phyloP scores from a whole-genome alignment of 2,113 vertebrate species.

The Burhinus oedicnemus region DNA sequence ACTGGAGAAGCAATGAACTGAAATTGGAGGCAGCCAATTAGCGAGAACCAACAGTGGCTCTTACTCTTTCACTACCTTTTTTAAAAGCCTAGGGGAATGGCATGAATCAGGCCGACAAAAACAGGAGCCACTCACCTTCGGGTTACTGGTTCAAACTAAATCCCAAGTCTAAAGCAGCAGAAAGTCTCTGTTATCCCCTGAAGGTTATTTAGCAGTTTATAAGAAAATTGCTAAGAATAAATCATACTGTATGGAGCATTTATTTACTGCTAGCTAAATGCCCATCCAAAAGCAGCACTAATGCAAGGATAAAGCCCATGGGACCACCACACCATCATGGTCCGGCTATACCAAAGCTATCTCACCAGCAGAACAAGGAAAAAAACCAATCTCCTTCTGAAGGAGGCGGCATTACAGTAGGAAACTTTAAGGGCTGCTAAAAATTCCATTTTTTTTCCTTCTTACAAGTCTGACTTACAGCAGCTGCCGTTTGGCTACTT shows the following conservation, averaged over 20 bases:
- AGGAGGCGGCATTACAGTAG: not conserved
- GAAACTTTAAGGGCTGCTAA: not conserved
- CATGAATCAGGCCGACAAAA: not conserved
- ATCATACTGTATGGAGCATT: not conserved
- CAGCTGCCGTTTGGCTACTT: not conserved
- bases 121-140: not conserved
- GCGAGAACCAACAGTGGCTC: not conserved
- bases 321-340: not conserved
- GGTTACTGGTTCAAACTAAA: not conserved
- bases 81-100: not conserved
- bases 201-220: not conserved
- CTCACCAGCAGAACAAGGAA: not conserved
- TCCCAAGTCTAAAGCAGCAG: not conserved
- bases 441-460: not conserved
- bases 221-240: not conserved
- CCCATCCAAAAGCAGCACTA: not conserved
- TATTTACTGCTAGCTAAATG: not conserved
- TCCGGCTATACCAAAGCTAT: not conserved
- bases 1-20: not conserved
- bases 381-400: not conserved
- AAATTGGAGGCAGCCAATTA: not conserved
- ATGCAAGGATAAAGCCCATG: not conserved
- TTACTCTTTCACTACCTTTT: not conserved
- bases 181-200: not conserved
- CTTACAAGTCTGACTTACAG: not conserved